Conservation (phyloP, 2,797 vertebrate genomes). For the Ctenosaura bakeri region DNA sequence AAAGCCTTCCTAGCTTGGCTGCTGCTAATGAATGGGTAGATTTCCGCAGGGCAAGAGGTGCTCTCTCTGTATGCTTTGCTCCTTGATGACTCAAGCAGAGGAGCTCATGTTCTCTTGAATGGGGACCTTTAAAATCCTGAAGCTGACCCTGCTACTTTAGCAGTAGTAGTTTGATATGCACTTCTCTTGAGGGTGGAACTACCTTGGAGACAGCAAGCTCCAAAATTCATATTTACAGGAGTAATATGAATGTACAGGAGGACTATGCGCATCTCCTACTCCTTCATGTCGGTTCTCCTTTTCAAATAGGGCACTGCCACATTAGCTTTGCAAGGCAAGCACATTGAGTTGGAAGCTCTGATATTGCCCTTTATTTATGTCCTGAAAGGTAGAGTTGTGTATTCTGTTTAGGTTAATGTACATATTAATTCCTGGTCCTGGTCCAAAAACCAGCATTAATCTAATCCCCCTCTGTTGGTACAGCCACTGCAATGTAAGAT, state of each 20-base stretch:
- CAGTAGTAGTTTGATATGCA: background rate
- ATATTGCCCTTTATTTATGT: background rate
- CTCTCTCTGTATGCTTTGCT: background rate
- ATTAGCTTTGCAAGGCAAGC: background rate
- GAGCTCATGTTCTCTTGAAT: background rate
- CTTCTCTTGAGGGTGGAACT: background rate
- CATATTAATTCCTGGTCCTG: background rate
- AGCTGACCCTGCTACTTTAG: background rate
- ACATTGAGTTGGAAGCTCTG: too few relatives aligned
- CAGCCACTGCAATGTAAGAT: background rate
- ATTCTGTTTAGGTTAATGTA: background rate
- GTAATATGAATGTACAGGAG: background rate
- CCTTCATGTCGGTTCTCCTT: background rate
- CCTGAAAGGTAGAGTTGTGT: background rate
- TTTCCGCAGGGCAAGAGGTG: background rate
- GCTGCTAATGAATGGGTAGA: background rate
- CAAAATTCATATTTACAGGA: background rate
- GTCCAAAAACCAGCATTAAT: background rate
- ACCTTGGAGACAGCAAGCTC: background rate
- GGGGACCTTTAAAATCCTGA: background rate
- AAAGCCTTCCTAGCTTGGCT: too few relatives aligned
- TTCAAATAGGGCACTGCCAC: background rate
- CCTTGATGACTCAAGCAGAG: background rate
- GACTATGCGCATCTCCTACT: background rate
- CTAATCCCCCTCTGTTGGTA: background rate